phyloP scores from a whole-genome alignment of 1,140 invertebrate species.

The Wiebesia pumilae region DNA sequence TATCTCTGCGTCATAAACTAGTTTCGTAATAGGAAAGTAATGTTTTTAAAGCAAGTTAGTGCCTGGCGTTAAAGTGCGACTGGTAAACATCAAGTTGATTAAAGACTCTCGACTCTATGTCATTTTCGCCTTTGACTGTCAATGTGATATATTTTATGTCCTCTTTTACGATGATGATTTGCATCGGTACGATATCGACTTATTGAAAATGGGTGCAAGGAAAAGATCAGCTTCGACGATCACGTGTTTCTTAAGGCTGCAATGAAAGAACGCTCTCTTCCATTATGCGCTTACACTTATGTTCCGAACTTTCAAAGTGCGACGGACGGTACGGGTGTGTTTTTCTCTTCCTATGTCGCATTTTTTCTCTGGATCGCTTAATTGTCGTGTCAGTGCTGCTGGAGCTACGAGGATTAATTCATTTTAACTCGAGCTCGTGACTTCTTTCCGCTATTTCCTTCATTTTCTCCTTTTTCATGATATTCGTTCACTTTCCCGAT shows the following conservation, averaged over 20 bases:
- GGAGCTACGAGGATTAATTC: too few species aligned
- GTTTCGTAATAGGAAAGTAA: not conserved
- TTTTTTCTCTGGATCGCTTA: not conserved
- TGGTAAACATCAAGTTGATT: not conserved
- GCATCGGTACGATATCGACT: too few species aligned
- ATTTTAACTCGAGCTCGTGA: not conserved
- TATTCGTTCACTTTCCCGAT: not conserved
- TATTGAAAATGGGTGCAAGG: too few species aligned
- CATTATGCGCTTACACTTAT: too few species aligned
- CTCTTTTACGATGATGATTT: too few species aligned
- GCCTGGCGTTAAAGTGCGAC: not conserved
- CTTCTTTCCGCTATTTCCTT: not conserved
- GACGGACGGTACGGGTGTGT: not conserved
- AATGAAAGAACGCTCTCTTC: too few species aligned
- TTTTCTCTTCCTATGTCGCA: too few species aligned
- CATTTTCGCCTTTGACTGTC: too few species aligned
- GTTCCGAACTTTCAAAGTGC: not conserved
- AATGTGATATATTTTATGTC: too few species aligned
- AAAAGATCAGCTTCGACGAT: too few species aligned
- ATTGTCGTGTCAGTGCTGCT: not conserved
- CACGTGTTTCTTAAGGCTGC: too few species aligned
- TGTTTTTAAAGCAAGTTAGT: not conserved
- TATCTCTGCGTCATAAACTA: not conserved
- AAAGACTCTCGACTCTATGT: not conserved
- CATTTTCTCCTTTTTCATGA: not conserved